These are phyloP conservation scores for Edolisoma coerulescens DNA, from an alignment of 2,113 vertebrate species.

Conservation along the genomic window DNA sequence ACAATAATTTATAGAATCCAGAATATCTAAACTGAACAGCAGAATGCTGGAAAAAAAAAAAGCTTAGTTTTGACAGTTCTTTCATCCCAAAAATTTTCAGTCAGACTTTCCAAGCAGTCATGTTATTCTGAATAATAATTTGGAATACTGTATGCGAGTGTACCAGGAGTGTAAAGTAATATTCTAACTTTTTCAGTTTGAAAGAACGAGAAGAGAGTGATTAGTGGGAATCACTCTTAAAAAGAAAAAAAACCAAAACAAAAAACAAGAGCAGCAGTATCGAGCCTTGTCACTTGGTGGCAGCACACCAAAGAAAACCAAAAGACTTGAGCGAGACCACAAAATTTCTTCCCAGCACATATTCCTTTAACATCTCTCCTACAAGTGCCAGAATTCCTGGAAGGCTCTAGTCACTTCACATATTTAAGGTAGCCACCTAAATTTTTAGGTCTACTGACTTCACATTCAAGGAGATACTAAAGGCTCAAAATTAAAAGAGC, in stretches of 20 bases:
- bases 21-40: background rate
- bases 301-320: constrained; percentile 31
- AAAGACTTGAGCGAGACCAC: background rate
- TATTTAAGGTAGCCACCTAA: background rate
- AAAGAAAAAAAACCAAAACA: background rate
- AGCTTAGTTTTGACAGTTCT: background rate
- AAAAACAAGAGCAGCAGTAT: background rate
- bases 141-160: rapidly evolving
- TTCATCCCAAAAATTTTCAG: background rate
- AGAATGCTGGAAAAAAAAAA: background rate
- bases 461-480: background rate
- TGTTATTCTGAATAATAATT: background rate
- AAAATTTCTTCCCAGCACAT: background rate
- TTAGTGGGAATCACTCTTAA: background rate
- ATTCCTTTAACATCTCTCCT: background rate
- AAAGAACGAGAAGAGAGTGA: background rate
- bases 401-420: background rate
- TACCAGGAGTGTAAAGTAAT: background rate
- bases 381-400: background rate
- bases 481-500: background rate
- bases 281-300: constrained; percentile 20
- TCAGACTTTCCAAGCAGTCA: background rate
- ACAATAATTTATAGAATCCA: background rate
- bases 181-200: background rate
- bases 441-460: background rate